Evolutionary conservation across 2,113 vertebrate species (phyloP).

Genomic region (Gallinago undulata): DNA sequence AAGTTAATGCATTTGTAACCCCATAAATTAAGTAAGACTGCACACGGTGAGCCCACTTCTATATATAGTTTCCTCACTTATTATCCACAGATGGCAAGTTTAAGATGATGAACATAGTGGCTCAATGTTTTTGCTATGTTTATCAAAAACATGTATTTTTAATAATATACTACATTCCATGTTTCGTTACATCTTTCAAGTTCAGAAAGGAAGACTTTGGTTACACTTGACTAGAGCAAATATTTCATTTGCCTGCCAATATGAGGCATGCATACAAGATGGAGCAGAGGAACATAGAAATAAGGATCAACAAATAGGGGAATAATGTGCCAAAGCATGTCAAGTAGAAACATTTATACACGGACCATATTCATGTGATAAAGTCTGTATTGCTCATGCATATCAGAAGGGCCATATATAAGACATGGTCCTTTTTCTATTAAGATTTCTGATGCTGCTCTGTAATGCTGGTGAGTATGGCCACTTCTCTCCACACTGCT

Average conservation of each 20-base stretch:
- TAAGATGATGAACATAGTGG: neutral
- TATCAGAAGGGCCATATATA: neutral
- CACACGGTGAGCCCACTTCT: neutral
- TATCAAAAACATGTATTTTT: conserved; percentile 10
- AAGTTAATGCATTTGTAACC: neutral
- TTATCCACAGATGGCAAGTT: neutral
- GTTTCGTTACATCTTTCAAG: neutral
- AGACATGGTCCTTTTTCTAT: neutral
- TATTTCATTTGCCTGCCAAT: neutral
- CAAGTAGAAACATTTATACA: neutral
- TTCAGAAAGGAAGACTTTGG: neutral
- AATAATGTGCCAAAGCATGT: neutral
- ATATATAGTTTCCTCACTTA: neutral
- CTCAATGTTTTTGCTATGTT: neutral
- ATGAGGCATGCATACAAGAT: neutral
- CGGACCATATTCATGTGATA: neutral
- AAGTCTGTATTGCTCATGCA: neutral
- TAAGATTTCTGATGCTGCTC: neutral
- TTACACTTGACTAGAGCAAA: neutral
- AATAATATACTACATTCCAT: neutral
- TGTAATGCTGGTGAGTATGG: neutral
- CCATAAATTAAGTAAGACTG: neutral
- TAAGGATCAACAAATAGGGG: neutral
- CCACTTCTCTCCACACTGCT: neutral
- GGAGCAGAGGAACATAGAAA: neutral